A percentile compares a stretch with the other conserved stretches of the same genome.
Evolutionary conservation across 1,140 invertebrate species (phyloP).

Genomic region (Atta cephalotes): DNA sequence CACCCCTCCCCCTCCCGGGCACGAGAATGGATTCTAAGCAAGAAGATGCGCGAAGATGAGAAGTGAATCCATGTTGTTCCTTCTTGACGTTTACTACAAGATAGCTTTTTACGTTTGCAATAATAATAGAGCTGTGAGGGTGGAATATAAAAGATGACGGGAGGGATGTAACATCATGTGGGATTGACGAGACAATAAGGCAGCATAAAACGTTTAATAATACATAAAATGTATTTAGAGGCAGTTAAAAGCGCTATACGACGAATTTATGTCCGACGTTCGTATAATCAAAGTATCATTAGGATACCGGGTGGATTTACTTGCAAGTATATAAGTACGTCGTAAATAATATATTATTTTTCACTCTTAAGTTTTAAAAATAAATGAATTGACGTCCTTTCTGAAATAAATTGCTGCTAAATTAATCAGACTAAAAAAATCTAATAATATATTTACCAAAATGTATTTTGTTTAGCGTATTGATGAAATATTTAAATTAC

Average conservation of each 20-base stretch:
- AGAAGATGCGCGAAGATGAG: not conserved
- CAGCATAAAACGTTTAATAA: constrained; percentile 16
- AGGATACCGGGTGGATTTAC: not conserved
- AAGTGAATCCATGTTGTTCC: not conserved
- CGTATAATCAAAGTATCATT: constrained; percentile 10
- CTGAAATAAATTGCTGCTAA: not conserved
- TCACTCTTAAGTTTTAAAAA: not conserved
- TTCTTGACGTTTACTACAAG: not conserved
- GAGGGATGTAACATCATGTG: not conserved
- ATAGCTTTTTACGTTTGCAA: constrained; percentile 7
- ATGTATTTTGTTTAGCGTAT: too few relatives aligned
- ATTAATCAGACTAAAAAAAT: not conserved
- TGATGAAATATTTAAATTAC: too few relatives aligned
- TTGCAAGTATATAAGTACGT: not conserved
- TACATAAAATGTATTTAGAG: constrained; percentile 21
- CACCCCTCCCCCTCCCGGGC: not conserved
- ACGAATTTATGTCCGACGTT: not conserved
- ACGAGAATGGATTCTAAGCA: not conserved
- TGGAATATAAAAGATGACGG: not conserved
- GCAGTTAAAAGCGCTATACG: not conserved
- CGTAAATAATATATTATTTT: not conserved
- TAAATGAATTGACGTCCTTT: not conserved
- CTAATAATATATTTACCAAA: too few relatives aligned
- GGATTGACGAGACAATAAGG: not conserved
- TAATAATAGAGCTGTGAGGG: not conserved